Conservation (phyloP, 2,888 invertebrate species). For the Hyalella azteca region DNA sequence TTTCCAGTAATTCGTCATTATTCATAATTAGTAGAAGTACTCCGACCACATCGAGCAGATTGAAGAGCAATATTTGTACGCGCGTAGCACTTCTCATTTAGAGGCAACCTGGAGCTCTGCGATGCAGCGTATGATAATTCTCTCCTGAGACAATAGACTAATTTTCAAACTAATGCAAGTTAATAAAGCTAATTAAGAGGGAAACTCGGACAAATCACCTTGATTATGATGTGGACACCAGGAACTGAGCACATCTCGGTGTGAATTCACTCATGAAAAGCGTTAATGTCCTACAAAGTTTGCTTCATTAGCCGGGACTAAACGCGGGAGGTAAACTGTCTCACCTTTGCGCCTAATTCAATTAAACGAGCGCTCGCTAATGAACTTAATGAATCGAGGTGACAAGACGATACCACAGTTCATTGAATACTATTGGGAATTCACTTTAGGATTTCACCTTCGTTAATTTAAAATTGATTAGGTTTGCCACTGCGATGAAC, state of each 20-base stretch:
- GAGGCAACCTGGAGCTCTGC: background rate
- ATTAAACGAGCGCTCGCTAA: background rate
- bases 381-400: no score
- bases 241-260: constrained; percentile 17
- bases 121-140: background rate
- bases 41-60: no score
- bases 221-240: constrained; percentile 35
- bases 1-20: no score
- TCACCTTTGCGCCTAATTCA: background rate
- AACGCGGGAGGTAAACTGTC: background rate
- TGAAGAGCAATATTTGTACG: no score
- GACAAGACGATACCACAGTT: no score
- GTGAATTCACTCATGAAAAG: constrained; percentile 18
- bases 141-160: constrained; percentile 17
- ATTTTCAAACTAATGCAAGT: constrained; percentile 32
- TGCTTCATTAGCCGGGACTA: background rate
- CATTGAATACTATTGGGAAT: no score
- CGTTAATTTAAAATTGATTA: no score
- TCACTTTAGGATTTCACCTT: no score
- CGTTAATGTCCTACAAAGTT: background rate
- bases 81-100: background rate
- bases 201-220: constrained; percentile 35
- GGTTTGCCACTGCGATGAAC: no score
- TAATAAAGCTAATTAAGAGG: constrained; percentile 27
- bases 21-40: no score